These are phyloP conservation scores for Aphelenchoides besseyi DNA, from an alignment of 1,140 invertebrate genomes.

Conservation along the genomic window DNA sequence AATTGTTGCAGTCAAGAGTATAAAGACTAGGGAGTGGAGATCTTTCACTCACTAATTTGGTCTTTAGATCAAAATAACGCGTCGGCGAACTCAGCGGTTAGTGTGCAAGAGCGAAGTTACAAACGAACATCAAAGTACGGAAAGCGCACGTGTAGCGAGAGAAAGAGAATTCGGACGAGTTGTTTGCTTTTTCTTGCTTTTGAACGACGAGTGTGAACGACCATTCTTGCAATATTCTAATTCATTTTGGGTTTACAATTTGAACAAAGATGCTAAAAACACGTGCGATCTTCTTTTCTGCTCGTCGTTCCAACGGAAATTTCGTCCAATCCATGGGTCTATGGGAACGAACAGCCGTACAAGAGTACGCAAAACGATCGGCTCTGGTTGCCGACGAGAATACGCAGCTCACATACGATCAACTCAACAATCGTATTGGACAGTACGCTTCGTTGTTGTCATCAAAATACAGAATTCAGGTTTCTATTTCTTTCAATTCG, in stretches of 20 bases:
- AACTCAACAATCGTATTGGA: conserved; percentile 43
- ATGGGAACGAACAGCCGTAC: conserved; percentile 18
- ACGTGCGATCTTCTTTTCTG: conserved; percentile 5
- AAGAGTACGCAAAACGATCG: conserved; percentile 33
- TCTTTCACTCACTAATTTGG: neutral
- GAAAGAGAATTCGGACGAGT: neutral
- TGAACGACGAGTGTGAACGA: neutral
- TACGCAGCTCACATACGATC: conserved; percentile 40
- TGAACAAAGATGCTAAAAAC: conserved; percentile 28
- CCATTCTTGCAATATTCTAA: neutral
- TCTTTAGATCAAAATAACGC: neutral
- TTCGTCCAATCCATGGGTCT: conserved; percentile 40
- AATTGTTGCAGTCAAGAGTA: neutral
- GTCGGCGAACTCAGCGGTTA: neutral
- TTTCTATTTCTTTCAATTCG: conserved; percentile 21
- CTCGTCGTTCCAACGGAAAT: conserved; percentile 21
- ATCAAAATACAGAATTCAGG: conserved; percentile 48
- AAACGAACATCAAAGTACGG: neutral
- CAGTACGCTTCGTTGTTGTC: conserved; percentile 46
- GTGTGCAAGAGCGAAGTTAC: neutral
- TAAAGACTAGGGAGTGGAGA: neutral
- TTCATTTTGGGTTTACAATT: neutral
- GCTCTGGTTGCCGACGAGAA: conserved; percentile 41
- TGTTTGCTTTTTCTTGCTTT: neutral
- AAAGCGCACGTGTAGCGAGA: neutral